phyloP scores from a whole-genome alignment of 2,797 vertebrate species.

The Menidia menidia region DNA sequence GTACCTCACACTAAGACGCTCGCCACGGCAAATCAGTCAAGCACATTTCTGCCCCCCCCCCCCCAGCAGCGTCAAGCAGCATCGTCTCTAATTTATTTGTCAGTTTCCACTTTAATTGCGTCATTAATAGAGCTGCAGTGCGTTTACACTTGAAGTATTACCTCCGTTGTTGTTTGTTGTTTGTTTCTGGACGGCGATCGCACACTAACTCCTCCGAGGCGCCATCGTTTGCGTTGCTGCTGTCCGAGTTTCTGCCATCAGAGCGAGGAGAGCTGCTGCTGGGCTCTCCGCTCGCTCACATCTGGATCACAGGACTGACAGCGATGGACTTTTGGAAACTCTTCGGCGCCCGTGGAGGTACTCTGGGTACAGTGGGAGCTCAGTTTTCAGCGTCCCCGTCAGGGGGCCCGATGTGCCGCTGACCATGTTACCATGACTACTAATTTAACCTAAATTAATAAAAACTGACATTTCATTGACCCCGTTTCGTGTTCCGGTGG shows the following conservation, averaged over 20 bases:
- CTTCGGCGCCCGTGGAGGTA: slow-evolving; percentile 51
- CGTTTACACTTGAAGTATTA: slow-evolving; percentile 55
- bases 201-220: slow-evolving; percentile 13
- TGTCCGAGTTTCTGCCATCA: slow-evolving; percentile 16
- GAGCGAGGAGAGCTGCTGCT: not conserved
- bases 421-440: slow-evolving; percentile 64
- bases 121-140: slow-evolving; percentile 8
- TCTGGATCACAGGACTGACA: slow-evolving; percentile 14
- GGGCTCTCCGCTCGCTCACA: slow-evolving; percentile 22
- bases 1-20: not conserved
- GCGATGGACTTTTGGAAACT: slow-evolving; percentile 1
- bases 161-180: slow-evolving; percentile 19
- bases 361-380: slow-evolving; percentile 46
- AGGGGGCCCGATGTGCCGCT: slow-evolving; percentile 33
- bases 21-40: slow-evolving; percentile 1
- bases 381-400: slow-evolving; percentile 30
- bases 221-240: not conserved
- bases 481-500: not conserved
- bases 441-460: slow-evolving; percentile 71
- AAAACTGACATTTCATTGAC: slow-evolving; percentile 67
- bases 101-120: slow-evolving; percentile 1
- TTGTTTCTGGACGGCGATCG: slow-evolving; percentile 1
- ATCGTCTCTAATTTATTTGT: slow-evolving; percentile 43
- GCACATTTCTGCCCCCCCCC: slow-evolving; percentile 8
- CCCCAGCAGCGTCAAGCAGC: slow-evolving; percentile 24